Base-by-base conservation (phyloP, 2,797 vertebrate genomes). In the Gypaetus barbatus region DNA sequence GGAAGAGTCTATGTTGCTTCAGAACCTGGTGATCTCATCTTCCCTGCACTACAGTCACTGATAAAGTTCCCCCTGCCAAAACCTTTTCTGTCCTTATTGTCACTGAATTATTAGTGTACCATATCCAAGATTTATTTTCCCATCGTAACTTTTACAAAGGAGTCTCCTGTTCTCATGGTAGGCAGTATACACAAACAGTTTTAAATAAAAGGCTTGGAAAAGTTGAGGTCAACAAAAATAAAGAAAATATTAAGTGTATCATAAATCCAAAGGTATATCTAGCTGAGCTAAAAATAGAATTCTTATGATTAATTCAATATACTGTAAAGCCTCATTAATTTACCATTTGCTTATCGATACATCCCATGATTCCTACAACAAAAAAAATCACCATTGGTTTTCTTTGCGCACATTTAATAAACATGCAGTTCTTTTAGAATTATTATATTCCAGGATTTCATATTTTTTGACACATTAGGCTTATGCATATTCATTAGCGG, bases 31-130 rank as follows among this genome's bases (percentile, higher is more conserved):
- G 63, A 87, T 78, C 86, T 96, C 85, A 69, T 86, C 90, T 85
- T 91, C 60, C 64, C n/a, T 33, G 46, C 1, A 3, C 69, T 95
- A 51, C 31, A 65, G 24, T 51, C 69, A 18, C 69, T 89, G 81
- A 93, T 93, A 92, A 97, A 94, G 65, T 75, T 82, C 43, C 43
- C 71, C 37, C 66, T 65, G 56, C 28, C 80, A 91, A 97, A 94
- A 76, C 24, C 52, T 80, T 76, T 78, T 65, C 69, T 87, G 63
- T 71, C 81, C 39, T 95, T 73, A 8, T 52, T 87, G 63, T 75
- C 84, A 79, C 79, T 95, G 87, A 73, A 85, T 94, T 74, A 91
- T 46, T 76, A 65, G 60, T 44, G 39, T 39, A 37, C 48, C 82
- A 44, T 35, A 28, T 46, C 49, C 54, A 76, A 75, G 63, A 80